phyloP scores from a whole-genome alignment of 2,888 invertebrate species.

The Sialis lutaria region DNA sequence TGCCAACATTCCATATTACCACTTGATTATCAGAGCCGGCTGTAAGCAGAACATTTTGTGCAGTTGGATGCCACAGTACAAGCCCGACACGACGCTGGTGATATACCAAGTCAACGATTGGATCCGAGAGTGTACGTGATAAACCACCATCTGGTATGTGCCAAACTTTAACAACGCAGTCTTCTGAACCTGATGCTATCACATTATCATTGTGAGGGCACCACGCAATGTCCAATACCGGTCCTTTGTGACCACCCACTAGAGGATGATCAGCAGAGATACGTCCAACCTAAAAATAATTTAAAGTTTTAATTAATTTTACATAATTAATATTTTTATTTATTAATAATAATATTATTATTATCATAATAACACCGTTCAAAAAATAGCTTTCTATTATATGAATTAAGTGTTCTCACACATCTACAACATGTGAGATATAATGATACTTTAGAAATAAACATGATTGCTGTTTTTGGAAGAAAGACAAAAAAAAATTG shows the following conservation, averaged over 20 bases:
- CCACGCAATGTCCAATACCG: slow-evolving; percentile 93
- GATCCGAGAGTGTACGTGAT: slow-evolving; percentile 77
- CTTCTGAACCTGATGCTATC: slow-evolving; percentile 93
- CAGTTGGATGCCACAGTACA: slow-evolving; percentile 94
- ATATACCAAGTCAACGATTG: slow-evolving; percentile 80
- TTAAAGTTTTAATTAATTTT: slow-evolving; percentile 10
- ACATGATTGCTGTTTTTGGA: no score
- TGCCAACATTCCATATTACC: slow-evolving; percentile 84
- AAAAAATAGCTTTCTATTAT: no score
- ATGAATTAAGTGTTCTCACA: no score
- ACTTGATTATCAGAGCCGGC: slow-evolving; percentile 88
- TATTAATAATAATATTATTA: no score
- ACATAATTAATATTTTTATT: background rate
- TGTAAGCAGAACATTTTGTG: slow-evolving; percentile 83
- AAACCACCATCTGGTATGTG: slow-evolving; percentile 87
- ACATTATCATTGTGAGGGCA: slow-evolving; percentile 97
- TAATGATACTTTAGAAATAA: no score
- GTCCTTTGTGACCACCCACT: slow-evolving; percentile 93
- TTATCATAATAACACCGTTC: no score
- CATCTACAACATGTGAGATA: no score
- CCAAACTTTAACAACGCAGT: slow-evolving; percentile 94
- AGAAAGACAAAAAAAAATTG: no score
- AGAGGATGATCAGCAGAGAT: slow-evolving; percentile 87
- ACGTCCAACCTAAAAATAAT: slow-evolving; percentile 62
- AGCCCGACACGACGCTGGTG: slow-evolving; percentile 87